Evolutionary conservation across 2,113 vertebrate genomes (phyloP).

Genomic region (Antidorcas marsupialis): DNA sequence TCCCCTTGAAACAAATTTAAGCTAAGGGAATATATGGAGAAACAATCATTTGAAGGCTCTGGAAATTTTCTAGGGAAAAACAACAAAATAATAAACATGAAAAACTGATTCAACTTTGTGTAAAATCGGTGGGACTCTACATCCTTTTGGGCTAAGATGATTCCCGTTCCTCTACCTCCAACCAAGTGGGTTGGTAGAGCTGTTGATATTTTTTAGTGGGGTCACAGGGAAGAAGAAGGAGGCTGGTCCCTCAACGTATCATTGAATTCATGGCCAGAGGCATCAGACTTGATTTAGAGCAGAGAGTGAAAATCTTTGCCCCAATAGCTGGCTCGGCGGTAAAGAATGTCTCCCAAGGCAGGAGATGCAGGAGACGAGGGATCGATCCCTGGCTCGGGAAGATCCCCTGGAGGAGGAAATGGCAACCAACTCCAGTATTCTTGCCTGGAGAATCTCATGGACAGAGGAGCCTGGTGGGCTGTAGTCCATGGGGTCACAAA

Average conservation of each 20-base stretch:
- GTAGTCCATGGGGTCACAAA: neutral
- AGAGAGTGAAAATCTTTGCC: neutral
- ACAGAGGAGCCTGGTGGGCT: neutral
- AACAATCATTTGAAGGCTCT: neutral
- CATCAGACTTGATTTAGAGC: neutral
- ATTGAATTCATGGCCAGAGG: neutral
- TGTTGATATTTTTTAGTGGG: too few species aligned
- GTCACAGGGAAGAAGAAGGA: neutral
- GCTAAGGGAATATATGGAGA: neutral
- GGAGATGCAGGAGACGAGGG: neutral
- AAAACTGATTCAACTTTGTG: neutral
- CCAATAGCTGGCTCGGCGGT: fast-evolving
- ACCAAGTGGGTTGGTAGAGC: too few species aligned
- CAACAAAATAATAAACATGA: neutral
- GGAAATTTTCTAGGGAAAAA: neutral
- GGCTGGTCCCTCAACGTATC: neutral
- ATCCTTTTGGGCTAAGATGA: neutral
- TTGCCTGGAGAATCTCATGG: neutral
- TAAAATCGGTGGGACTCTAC: neutral
- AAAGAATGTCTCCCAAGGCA: neutral
- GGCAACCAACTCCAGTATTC: neutral
- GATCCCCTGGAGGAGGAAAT: neutral
- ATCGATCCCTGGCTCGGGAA: neutral
- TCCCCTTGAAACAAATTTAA: neutral
- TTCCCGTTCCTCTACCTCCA: neutral